Evolutionary conservation across 2,888 invertebrate genomes (phyloP).

Genomic region (Slavum lentiscoides): DNA sequence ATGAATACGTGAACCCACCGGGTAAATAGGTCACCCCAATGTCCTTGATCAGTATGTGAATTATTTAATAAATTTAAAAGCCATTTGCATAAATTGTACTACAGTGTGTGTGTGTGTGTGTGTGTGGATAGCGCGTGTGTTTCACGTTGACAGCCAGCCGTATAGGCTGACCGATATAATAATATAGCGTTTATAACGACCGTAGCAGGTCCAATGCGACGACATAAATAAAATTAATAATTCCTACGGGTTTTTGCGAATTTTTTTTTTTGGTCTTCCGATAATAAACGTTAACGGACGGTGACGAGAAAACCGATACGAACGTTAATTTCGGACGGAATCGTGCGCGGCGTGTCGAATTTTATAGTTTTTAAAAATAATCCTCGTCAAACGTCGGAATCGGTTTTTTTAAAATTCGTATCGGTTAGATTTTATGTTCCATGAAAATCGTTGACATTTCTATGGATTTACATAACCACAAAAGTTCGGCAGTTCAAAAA

Average conservation of each 20-base stretch:
- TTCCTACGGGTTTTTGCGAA: background rate
- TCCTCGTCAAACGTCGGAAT: background rate
- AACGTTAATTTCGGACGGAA: background rate
- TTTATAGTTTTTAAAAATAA: background rate
- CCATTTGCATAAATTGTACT: slow-evolving; percentile 1
- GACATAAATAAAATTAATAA: background rate
- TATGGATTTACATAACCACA: slow-evolving; percentile 51
- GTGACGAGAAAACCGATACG: background rate
- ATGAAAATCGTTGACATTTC: slow-evolving; percentile 34
- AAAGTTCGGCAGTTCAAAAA: slow-evolving; percentile 50
- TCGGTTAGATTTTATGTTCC: slow-evolving; percentile 30
- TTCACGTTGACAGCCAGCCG: background rate
- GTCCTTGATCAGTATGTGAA: slow-evolving; percentile 15
- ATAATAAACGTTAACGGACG: background rate
- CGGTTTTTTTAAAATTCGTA: slow-evolving; percentile 35
- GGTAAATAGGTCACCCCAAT: slow-evolving; percentile 26
- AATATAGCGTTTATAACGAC: no score
- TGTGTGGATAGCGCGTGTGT: slow-evolving; percentile 2
- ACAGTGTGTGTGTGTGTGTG: background rate
- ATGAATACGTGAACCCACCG: slow-evolving; percentile 4
- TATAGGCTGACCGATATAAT: background rate
- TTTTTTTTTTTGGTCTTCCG: no score
- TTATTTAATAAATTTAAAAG: slow-evolving; percentile 39
- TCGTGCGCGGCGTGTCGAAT: background rate
- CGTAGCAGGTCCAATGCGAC: background rate